These are phyloP conservation scores for Monopis laevigella DNA, from an alignment of 2,888 invertebrate species.

Conservation along the genomic window DNA sequence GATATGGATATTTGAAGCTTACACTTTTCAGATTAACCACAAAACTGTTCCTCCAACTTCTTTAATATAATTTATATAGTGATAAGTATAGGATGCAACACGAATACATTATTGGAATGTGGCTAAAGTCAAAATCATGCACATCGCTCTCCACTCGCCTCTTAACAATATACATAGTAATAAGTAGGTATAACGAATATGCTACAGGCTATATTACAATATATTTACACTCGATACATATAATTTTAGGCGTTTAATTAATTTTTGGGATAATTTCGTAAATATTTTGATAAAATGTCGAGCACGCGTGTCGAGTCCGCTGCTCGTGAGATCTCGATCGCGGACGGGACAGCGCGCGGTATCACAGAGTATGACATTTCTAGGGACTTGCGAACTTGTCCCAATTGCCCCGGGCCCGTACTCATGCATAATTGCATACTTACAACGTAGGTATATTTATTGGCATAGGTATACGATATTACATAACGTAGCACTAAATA, in stretches of 20 bases:
- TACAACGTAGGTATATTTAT: too few relatives aligned
- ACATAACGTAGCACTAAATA: background rate
- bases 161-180: slow-evolving; percentile 19
- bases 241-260: slow-evolving; percentile 60
- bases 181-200: slow-evolving; percentile 7
- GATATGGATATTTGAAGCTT: slow-evolving; percentile 62
- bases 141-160: slow-evolving; percentile 51
- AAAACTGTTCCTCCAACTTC: slow-evolving; percentile 2
- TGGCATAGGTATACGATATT: slow-evolving; percentile 22
- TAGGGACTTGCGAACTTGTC: slow-evolving; percentile 46
- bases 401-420: slow-evolving; percentile 66
- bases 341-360: slow-evolving; percentile 25
- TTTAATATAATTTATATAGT: background rate
- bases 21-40: slow-evolving; percentile 8
- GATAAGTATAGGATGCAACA: slow-evolving; percentile 1
- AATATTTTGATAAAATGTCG: slow-evolving; percentile 48
- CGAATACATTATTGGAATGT: slow-evolving; percentile 45
- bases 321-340: slow-evolving; percentile 23
- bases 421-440: slow-evolving; percentile 57
- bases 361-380: slow-evolving; percentile 67
- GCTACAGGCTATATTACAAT: slow-evolving; percentile 42
- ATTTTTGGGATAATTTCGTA: slow-evolving; percentile 64
- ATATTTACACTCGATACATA: slow-evolving; percentile 58
- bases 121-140: slow-evolving; percentile 56
- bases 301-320: slow-evolving; percentile 28